A percentile compares a stretch with the other conserved stretches of the same genome.
Evolutionary conservation across 2,797 vertebrate species (phyloP).

Genomic region (Chaunax sp.): DNA sequence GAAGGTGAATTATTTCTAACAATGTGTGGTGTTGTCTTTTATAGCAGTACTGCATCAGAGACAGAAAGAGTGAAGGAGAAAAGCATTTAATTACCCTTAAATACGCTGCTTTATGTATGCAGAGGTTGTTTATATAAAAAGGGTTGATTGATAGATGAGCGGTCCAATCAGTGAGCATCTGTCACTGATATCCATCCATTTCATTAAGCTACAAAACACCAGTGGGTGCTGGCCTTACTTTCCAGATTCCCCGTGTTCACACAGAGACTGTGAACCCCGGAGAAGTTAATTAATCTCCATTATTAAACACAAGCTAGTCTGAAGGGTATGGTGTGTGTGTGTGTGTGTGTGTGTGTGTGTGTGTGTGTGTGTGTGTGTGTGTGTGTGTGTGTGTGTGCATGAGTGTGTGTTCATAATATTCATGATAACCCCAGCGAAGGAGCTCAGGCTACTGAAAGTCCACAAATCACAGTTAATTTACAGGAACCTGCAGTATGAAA

Average conservation of each 20-base stretch:
- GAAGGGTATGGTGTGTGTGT: not conserved
- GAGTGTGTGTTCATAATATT: not conserved
- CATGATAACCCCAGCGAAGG: conserved; percentile 28
- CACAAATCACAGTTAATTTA: conserved; percentile 69
- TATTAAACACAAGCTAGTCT: conserved; percentile 77
- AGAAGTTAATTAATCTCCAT: conserved; percentile 83
- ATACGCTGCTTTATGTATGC: conserved; percentile 32
- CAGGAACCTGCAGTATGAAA: conserved; percentile 47
- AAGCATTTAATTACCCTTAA: conserved; percentile 43
- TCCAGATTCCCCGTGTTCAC: conserved; percentile 32
- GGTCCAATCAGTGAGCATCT: conserved; percentile 9
- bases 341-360: no score
- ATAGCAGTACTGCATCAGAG: conserved; percentile 21
- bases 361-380: no score
- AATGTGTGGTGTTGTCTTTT: conserved; percentile 29
- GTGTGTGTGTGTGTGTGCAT: no score
- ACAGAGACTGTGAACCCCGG: conserved; percentile 78
- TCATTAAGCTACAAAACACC: conserved; percentile 12
- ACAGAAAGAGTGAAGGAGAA: conserved; percentile 16
- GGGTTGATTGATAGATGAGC: conserved; percentile 50
- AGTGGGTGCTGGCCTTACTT: conserved; percentile 22
- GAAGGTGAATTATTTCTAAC: conserved; percentile 50
- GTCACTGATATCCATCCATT: conserved; percentile 31
- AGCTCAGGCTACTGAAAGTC: conserved; percentile 29
- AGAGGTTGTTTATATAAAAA: conserved; percentile 34